Base-by-base conservation (phyloP, 2,113 vertebrate genomes). In the Cairina moschata region DNA sequence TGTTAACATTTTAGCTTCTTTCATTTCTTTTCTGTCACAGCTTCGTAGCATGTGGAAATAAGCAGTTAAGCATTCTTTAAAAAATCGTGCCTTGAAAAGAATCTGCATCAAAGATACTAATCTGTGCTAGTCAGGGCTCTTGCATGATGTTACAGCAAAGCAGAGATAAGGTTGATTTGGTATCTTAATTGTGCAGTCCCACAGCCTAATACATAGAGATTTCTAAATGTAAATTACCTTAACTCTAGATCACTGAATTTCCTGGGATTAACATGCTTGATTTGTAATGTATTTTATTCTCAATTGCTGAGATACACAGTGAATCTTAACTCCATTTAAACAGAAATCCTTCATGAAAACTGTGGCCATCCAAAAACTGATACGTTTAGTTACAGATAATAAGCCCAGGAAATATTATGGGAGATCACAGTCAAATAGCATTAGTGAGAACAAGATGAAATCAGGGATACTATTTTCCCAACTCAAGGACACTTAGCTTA, bases 391-490 rank as follows among this genome's bases (percentile, higher is more conserved):
- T 84, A 67, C 48, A 91, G 81, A n/a, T 52, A 62, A 21, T 36
- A 77, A 86, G 2, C 73, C 21, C 54, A 80, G 52, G 42, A 91
- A 89, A 87, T 63, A 79, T 89, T 84, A 86, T 59, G 46, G 36
- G 91, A 83, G 23, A 80, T 88, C n/a, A 36, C 25, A 46, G 50
- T 69, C 75, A 83, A 95, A 71, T 6, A 77, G 11, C 42, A 67
- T 80, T 59, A 91, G 75, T 56, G 36, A 82, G 79, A 92, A 85
- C 55, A 85, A 84, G 55, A 60, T 82, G 32, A 73, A 78, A 95
- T 82, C 52, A 78, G 36, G 8, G 40, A 4, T 77, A 38, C 13
- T 72, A 0, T 91, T 87, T 86, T 91, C 67, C 50, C n/a, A 63
- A 36, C 16, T 20, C 60, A 34, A 88, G 36, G 36, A 88, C 44